These are phyloP conservation scores for Lethrus apterus DNA, from an alignment of 1,140 invertebrate species.

Conservation along the genomic window DNA sequence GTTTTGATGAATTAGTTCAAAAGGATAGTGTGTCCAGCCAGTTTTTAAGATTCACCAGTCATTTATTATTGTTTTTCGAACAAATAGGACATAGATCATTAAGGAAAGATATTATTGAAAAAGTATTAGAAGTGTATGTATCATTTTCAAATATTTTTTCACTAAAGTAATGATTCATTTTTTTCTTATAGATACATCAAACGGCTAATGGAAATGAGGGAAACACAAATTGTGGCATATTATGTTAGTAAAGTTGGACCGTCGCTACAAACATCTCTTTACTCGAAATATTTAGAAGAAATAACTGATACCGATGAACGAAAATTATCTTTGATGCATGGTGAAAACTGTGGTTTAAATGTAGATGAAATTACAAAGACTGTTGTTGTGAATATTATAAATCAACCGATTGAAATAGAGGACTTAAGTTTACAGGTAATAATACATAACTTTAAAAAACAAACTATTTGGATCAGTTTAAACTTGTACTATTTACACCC, in stretches of 20 bases:
- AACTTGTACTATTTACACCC: too few relatives aligned
- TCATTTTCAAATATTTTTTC: constrained; percentile 26
- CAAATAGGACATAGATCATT: constrained; percentile 62
- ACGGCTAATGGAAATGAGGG: constrained; percentile 61
- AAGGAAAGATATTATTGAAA: constrained; percentile 57
- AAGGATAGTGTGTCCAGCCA: constrained; percentile 41
- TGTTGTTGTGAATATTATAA: constrained; percentile 69
- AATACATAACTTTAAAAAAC: background rate
- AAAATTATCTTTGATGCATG: constrained; percentile 53
- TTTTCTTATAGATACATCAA: constrained; percentile 46
- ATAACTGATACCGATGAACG: constrained; percentile 58
- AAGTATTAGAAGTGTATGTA: constrained; percentile 63
- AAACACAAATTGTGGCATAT: constrained; percentile 73
- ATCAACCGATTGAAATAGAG: constrained; percentile 26
- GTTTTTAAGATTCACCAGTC: constrained; percentile 72
- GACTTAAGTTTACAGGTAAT: constrained; percentile 24
- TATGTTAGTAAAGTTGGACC: constrained; percentile 72
- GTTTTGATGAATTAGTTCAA: constrained; percentile 45
- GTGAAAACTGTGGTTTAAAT: constrained; percentile 69
- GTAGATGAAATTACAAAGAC: constrained; percentile 74
- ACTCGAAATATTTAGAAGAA: constrained; percentile 69
- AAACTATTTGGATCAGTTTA: too few relatives aligned
- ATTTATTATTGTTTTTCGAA: constrained; percentile 76
- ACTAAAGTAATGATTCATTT: constrained; percentile 15
- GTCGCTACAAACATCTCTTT: constrained; percentile 64